Base-by-base conservation (phyloP, 2,113 vertebrate species). In the Dolichallabes microphthalmus region DNA sequence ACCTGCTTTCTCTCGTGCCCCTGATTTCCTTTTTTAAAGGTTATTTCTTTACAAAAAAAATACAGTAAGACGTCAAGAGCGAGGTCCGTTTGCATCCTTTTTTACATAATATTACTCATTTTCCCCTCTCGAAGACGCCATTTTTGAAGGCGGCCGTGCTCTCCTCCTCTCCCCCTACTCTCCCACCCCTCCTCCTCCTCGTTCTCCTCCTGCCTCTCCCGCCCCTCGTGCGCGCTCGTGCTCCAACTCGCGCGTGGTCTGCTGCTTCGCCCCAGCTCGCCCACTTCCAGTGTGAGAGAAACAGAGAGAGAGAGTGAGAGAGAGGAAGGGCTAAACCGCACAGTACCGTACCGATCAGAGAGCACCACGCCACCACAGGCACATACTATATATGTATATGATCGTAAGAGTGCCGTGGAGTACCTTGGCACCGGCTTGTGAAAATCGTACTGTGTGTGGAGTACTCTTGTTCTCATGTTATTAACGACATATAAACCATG, bases 91-190 rank as follows among this genome's bases (percentile, higher is more conserved):
- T 92, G 89, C 86, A 45, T 45, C 7, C 8, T 45, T 45, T 92
- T 85, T 93, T 90, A 91, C 89, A 91, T 93, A 92, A 92, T 92
- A 94, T 94, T 92, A 93, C 91, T 91, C 91, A 94, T 94, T 94
- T 94, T 95, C 93, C 92, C 79, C 69, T 13, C 91, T 90, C 89
- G 91, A 91, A 93, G 94, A 95, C 94, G 95, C 95, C 95, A 96
- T 96, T 89, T 96, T 96, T 95, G 93, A 95, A 94, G 93, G 94
- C 93, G 93, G 90, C 92, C 93, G 87, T 88, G 81, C 91, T 90
- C 91, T 90, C 91, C 92, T 92, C 91, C 90, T 90, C 90, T 91
- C 91, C 89, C 90, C 92, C 88, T 90, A 17, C 79, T 91, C 89
- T 88, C 90, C 79, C 88, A 90, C 88, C 88, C 90, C 86, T 86